Conservation (phyloP, 2,113 vertebrate species). For the Engystomops pustulosus region DNA sequence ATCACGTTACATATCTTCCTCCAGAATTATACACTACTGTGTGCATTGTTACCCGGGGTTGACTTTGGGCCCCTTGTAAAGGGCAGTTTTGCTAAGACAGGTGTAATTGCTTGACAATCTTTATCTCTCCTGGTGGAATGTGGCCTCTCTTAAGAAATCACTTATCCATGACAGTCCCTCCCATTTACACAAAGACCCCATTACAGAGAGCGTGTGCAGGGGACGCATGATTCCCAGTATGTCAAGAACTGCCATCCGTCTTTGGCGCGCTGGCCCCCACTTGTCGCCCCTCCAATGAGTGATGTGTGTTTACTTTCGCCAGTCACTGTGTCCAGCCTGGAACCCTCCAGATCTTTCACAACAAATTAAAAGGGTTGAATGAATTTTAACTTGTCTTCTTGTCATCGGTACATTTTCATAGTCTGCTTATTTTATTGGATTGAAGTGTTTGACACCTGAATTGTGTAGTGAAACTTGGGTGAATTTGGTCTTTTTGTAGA, state of each 20-base stretch:
- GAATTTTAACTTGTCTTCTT: background rate
- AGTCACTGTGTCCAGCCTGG: slow-evolving; percentile 24
- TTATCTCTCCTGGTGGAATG: slow-evolving; percentile 59
- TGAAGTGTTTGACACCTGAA: background rate
- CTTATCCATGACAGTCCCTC: slow-evolving; percentile 40
- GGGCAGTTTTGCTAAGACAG: slow-evolving; percentile 45
- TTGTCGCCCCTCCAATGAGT: slow-evolving; percentile 37
- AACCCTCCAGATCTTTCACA: background rate
- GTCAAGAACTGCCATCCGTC: slow-evolving; percentile 52
- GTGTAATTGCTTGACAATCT: slow-evolving; percentile 50
- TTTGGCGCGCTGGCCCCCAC: slow-evolving; percentile 38
- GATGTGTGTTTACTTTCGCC: slow-evolving; percentile 53
- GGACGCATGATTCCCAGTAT: slow-evolving; percentile 32
- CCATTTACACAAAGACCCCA: slow-evolving; percentile 30
- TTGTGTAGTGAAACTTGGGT: background rate
- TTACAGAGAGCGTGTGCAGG: slow-evolving; percentile 38
- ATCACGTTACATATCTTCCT: too few species aligned
- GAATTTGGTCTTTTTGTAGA: background rate
- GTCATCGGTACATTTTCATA: background rate
- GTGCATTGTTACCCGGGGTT: background rate
- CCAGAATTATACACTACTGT: too few species aligned
- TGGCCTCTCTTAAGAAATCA: slow-evolving; percentile 60
- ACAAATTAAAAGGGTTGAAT: background rate
- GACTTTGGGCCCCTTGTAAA: background rate
- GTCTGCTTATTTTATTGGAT: background rate